A percentile compares a stretch with the other conserved stretches of the same genome.
Conservation (phyloP, 2,888 invertebrate species). For the Argyresthia albistria region DNA sequence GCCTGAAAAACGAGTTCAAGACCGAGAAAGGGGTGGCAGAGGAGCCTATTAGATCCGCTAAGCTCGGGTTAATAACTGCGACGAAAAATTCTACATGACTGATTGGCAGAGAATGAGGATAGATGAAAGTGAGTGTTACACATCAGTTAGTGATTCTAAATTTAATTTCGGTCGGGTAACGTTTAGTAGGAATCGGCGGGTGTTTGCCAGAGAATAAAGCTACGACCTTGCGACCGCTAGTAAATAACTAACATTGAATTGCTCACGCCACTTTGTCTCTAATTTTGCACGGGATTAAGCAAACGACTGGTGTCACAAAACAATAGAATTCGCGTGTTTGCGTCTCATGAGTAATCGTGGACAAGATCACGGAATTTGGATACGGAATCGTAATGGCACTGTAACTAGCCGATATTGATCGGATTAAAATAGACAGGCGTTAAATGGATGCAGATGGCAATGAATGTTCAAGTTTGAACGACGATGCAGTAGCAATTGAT, state of each 20-base stretch:
- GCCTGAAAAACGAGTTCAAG: slow-evolving; percentile 5
- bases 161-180: background rate
- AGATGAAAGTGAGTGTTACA: background rate
- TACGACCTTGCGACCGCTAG: background rate
- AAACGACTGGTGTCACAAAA: background rate
- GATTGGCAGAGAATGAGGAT: background rate
- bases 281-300: background rate
- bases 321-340: background rate
- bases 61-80: background rate
- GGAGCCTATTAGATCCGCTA: background rate
- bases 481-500: background rate
- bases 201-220: slow-evolving; percentile 1
- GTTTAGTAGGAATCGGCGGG: background rate
- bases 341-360: no score
- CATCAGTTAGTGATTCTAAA: background rate
- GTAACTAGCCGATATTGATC: no score
- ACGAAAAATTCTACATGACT: background rate
- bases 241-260: background rate
- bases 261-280: background rate
- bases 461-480: background rate
- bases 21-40: slow-evolving; percentile 6
- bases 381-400: no score
- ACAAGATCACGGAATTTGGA: no score
- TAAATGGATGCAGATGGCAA: background rate
- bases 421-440: background rate